Base-by-base conservation (phyloP, 2,113 vertebrate genomes). In the Mesitornis unicolor region DNA sequence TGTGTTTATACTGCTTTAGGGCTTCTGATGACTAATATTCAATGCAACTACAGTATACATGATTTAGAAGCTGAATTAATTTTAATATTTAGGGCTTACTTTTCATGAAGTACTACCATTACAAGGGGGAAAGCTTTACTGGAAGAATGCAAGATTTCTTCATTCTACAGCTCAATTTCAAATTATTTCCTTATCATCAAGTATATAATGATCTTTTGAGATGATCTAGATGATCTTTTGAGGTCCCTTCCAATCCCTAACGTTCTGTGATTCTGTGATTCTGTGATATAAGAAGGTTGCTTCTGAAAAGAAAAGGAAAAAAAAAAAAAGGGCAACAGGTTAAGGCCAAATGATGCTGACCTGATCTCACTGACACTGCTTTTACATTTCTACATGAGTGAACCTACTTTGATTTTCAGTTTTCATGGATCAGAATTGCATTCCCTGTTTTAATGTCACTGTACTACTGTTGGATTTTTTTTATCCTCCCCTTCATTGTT, bases 61-160 rank as follows among this genome's bases (percentile, higher is more conserved):
- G 21, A 90, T 94, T 96, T 95, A 95, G 91, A 93, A 93, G 79
- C 60, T 92, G 85, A 98, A 97, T 96, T 93, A 91, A 93, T 47
- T 97, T 96, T 98, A 95, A 95, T 97, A 96, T 97, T 97, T 95
- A 97, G 35, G 63, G 63, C 68, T 91, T 86, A 74, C 61, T 87
- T 97, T 96, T 94, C 75, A 87, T 85, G 76, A 97, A 91, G 56
- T 90, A 85, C 47, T 94, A 74, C 73, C 87, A 20, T 42, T 95
- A 79, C 4, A 53, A 82, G 13, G 16, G 16, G 16, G 82, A 67
- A 68, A n/a, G 10, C 1, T 64, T 74, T 93, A 35, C 16, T 77
- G 57, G 14, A 75, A 68, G 28, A 91, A 93, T 47, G 65, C 11
- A 93, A 91, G 74, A 50, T 95, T 95, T 97, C 63, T 93, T 60